Base-by-base conservation (phyloP, 2,888 invertebrate species). In the Punctoribates punctum region DNA sequence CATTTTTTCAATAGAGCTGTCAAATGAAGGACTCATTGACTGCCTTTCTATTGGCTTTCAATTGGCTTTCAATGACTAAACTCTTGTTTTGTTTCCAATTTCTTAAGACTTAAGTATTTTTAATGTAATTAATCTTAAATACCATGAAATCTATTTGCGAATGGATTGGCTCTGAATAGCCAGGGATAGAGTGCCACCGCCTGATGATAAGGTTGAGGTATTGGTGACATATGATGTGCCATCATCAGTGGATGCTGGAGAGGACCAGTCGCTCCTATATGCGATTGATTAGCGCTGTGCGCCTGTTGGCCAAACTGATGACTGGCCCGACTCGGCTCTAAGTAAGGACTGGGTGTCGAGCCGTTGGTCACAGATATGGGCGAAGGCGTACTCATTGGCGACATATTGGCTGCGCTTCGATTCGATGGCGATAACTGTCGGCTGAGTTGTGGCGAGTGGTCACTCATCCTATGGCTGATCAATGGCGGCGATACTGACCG, bases 101-200 rank as follows among this genome's bases (percentile, higher is more conserved):
- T 8, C 34, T 34, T 34, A n/a, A n/a, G n/a, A n/a, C n/a, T n/a
- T n/a, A n/a, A n/a, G n/a, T n/a, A n/a, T n/a, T n/a, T n/a, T n/a
- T n/a, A n/a, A n/a, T n/a, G n/a, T n/a, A n/a, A n/a, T n/a, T n/a
- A n/a, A n/a, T n/a, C n/a, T n/a, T n/a, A 57, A 57, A 25, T 75
- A 75, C 75, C 75, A 29, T 70, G 72, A 75, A 75, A 75, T 46
- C 75, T 23, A 29, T 72, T 51, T 3, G 75, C 75, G 51, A 51
- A 75, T 72, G 75, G 75, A 60, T 75, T 75, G 48, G 72, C 72
- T 20, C 75, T 48, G 20, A 75, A 27, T 42, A 75, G 72, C 75
- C 75, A 75, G 15, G 75, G 75, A 51, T 75, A 75, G 13, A 75
- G 72, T 11, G 75, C 72, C 15, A 54, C 54, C 27, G 72, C 72